Evolutionary conservation across 2,797 vertebrate genomes (phyloP), one percentile per base, ranked within the genome.

Genomic region (Typhlichthys subterraneus): DNA sequence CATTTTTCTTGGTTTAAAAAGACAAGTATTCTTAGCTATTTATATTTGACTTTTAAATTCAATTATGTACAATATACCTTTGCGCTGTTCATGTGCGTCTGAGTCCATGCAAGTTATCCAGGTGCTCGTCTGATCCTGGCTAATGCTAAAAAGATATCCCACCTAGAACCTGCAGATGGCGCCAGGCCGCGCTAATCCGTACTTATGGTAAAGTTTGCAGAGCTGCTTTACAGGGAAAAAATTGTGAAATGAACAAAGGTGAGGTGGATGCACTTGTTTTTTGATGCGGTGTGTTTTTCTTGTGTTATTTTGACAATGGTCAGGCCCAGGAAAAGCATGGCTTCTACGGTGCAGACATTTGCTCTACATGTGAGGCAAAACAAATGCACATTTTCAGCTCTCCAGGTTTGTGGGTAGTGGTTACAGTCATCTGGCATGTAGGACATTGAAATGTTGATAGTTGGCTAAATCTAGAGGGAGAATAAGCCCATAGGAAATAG

Each of bases 241-340:
- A 29, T 71, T 73, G 67, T 73, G 23, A 79, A 76, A 80, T 64
- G 79, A 87, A 85, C 85, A 87, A 86, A 81, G 65, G 69, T 82
- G 68, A 80, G 79, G 84, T 81, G 81, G 79, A 84, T 81, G 82
- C 82, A 79, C 81, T 80, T 85, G 67, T 84, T 65, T 61, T 80
- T 68, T 75, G 78, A 81, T 85, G 84, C 82, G 63, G 76, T n/a
- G 61, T 65, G 10, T 56, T 12, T 15, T 47, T 46, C 7, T 52
- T 42, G 45, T 66, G 60, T 74, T 69, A 9, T 59, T 77, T 72
- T 54, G 70, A 82, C 70, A 69, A 31, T 48, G 59, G 63, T 52
- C 66, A 79, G 60, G 3, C 63, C 69, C 63, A 70, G 77, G 57
- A 70, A 77, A 69, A 72, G 46, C 61, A 15, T 13, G 71, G 57